Evolutionary conservation across 2,113 vertebrate species (phyloP), one percentile per base, ranked within the genome.

Genomic region (Dryoscopus gambensis): DNA sequence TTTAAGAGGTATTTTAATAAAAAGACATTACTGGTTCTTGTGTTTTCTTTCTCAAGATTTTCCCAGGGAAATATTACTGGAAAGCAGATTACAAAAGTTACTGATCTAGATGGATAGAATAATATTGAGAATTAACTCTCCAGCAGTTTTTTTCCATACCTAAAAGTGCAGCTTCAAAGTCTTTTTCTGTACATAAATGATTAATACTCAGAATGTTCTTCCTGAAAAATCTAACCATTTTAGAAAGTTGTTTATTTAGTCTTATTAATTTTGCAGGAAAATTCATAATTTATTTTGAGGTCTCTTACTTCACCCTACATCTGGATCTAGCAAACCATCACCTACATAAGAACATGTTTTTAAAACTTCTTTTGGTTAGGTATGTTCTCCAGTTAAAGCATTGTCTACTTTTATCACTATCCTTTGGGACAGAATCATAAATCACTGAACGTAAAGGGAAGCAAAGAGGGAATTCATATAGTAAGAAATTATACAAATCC

Each of bases 1-100:
- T 89, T 84, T 53, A 81, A 94, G 86, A 93, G 27, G 47, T 96
- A 90, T 93, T 97, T 97, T 96, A 96, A 97, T 97, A 97, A 97
- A 97, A 91, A 94, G 67, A 94, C 9, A 35, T 88, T 93, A 80
- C 50, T 69, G 75, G 46, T 84, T 81, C 37, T 13, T 6, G n/a
- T 97, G 93, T 71, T 76, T 92, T 84, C 62, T 76, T 96, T 90
- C 56, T 90, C 30, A 55, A 31, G 20, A 64, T 83, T 75, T 92
- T 81, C 46, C 78, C 33, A n/a, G 17, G 33, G 62, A 79, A 64
- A 46, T 1, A 2, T 77, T 78, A 64, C 40, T 15, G 56, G 71
- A 62, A 68, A 86, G 7, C 20, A 23, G 31, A 46, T 33, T 68
- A 20, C 24, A 60, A 39, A 88, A 76, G 42, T 73, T 68, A 73